These are phyloP conservation scores for Napeogenes inachia DNA, from an alignment of 2,888 invertebrate species.

Conservation along the genomic window DNA sequence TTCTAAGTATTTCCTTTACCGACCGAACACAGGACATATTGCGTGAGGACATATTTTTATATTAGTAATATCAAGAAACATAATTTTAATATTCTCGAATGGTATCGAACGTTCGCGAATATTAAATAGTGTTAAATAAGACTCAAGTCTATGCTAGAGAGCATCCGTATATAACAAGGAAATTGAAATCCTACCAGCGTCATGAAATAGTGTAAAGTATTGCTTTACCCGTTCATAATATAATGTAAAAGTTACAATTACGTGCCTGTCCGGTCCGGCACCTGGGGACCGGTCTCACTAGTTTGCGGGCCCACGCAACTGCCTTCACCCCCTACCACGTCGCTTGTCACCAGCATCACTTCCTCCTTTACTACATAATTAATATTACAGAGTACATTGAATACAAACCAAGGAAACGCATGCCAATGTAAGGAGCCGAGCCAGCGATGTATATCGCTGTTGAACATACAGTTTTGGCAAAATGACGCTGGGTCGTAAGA, in stretches of 20 bases:
- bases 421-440: neutral
- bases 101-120: neutral
- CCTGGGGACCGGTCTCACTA: constrained; percentile 73
- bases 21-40: too few relatives aligned
- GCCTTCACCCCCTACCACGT: constrained; percentile 41
- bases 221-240: constrained; percentile 35
- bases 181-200: constrained; percentile 23
- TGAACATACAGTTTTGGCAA: constrained; percentile 13
- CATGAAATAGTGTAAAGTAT: constrained; percentile 32
- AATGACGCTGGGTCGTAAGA: constrained; percentile 43
- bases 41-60: too few relatives aligned
- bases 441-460: constrained; percentile 31
- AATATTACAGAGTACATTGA: constrained; percentile 23
- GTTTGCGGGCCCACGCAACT: constrained; percentile 69
- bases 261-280: constrained; percentile 57
- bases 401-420: neutral
- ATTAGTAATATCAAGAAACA: neutral
- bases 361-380: constrained; percentile 22
- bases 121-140: constrained; percentile 8
- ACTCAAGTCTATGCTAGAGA: constrained; percentile 13
- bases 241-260: constrained; percentile 40
- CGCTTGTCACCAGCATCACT: constrained; percentile 33
- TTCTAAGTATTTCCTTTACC: too few relatives aligned
- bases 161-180: constrained; percentile 19
- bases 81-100: constrained; percentile 9